A percentile compares a stretch with the other conserved stretches of the same genome.
phyloP scores from a whole-genome alignment of 2,113 vertebrate species.

The Cochlearius cochlearius region DNA sequence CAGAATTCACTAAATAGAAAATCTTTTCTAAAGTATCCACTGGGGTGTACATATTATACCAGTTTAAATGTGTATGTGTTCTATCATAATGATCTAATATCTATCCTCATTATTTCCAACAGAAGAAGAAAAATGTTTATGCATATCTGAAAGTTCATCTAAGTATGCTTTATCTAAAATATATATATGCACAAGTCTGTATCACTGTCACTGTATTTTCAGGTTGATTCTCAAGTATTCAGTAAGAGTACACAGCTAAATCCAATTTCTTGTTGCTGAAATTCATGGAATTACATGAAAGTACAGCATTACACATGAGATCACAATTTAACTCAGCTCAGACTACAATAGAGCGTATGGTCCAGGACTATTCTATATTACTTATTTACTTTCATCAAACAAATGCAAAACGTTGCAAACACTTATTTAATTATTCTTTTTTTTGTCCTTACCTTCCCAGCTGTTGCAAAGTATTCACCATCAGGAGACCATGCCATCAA shows the following conservation, averaged over 20 bases:
- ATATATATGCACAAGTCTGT: not conserved
- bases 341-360: not conserved
- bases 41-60: not conserved
- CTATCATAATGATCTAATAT: not conserved
- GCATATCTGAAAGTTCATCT: not conserved
- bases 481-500: constrained; percentile 97
- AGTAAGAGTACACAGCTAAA: not conserved
- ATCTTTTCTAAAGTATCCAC: not conserved
- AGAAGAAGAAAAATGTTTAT: not conserved
- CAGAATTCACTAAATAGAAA: not conserved
- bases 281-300: not conserved
- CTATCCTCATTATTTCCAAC: not conserved
- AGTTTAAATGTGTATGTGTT: not conserved
- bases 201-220: not conserved
- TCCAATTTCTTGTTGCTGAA: not conserved
- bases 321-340: not conserved
- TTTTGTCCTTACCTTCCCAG: constrained; percentile 86
- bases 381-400: not conserved
- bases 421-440: not conserved
- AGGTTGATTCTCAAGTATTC: not conserved
- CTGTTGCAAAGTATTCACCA: constrained; percentile 97
- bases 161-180: not conserved
- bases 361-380: not conserved
- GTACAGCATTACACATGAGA: not conserved
- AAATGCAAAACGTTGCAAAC: not conserved